Percentiles rank a stretch among this genome's conserved stretches.
These are phyloP conservation scores for Chlorops oryzae DNA, from an alignment of 1,140 invertebrate species.

Conservation along the genomic window DNA sequence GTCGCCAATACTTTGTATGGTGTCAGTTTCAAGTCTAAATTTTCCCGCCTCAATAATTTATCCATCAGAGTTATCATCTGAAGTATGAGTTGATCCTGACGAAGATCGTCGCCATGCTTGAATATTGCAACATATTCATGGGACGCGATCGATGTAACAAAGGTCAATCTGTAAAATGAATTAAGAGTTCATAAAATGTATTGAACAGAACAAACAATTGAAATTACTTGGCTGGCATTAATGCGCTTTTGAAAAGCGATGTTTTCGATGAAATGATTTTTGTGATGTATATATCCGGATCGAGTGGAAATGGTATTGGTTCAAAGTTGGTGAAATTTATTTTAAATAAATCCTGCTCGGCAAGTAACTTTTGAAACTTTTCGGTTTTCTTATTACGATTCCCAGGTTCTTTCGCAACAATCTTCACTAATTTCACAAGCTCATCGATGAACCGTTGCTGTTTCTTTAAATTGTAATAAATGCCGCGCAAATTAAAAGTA, in stretches of 20 bases:
- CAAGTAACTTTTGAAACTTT: constrained; percentile 72
- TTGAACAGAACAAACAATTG: neutral
- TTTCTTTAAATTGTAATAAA: constrained; percentile 66
- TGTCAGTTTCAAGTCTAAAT: constrained; percentile 91
- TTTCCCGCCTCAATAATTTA: constrained; percentile 84
- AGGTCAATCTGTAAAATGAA: constrained; percentile 59
- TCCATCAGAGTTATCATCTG: constrained; percentile 99
- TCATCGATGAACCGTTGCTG: constrained; percentile 90
- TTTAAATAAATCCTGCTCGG: constrained; percentile 74
- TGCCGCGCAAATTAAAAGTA: constrained; percentile 52
- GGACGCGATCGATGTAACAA: constrained; percentile 64
- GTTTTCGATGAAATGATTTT: constrained; percentile 87
- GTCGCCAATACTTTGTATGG: constrained; percentile 92
- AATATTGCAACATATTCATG: constrained; percentile 95
- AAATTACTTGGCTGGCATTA: constrained; percentile 86
- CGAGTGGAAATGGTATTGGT: constrained; percentile 86
- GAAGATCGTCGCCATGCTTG: constrained; percentile 97
- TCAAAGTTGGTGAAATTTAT: constrained; percentile 90
- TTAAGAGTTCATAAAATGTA: neutral
- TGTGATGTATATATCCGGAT: constrained; percentile 84
- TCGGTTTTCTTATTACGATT: constrained; percentile 90
- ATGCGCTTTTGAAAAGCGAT: constrained; percentile 90
- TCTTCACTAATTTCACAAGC: constrained; percentile 83
- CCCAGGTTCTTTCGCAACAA: constrained; percentile 84
- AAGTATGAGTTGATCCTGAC: constrained; percentile 96